Base-by-base conservation (phyloP, 2,888 invertebrate genomes). In the Cheilosia grossa region DNA sequence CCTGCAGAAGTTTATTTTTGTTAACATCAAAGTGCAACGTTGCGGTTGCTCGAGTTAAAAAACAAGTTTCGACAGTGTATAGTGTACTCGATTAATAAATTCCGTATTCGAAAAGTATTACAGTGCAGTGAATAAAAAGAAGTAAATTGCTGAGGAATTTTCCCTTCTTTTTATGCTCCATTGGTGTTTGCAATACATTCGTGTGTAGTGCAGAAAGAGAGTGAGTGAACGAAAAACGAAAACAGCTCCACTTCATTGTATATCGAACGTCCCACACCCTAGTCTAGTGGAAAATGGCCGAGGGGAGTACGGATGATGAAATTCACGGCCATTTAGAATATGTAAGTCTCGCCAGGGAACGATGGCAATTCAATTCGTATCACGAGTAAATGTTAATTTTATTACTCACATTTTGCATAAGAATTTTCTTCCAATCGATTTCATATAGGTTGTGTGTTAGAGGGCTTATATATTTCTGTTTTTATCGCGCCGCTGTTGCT, bases 351-450 rank as follows among this genome's bases (percentile, higher is more conserved):
- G 0, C 54, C 42, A 67, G 73, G 63, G 10, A 13, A 13, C n/a
- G 33, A 70, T 59, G 66, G 47, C 49, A 19, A 27, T 15, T 69
- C 27, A 10, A 24, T 49, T 58, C 47, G n/a, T 33, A 59, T 79
- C 66, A 74, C 59, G 42, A 75, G 64, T 21, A 49, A 70, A 40
- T 75, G 59, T 64, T 75, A 72, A 85, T 80, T 67, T 73, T 79
- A 81, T 80, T 85, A 85, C 81, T 85, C 81, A 77, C 42, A 66
- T 82, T 85, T 85, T 85, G 85, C 85, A 81, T 81, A 85, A 81
- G 85, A 83, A 83, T 83, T 75, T 85, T 72, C 47, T 59, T 67
- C 67, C 72, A 80, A 85, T 85, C 85, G 85, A 85, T 85, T 85
- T 80, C 61, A 66, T 37, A 37, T 85, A 47, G 72, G 75, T 66